Base-by-base conservation (phyloP, 2,797 vertebrate species). In the Mastacembelus armatus region DNA sequence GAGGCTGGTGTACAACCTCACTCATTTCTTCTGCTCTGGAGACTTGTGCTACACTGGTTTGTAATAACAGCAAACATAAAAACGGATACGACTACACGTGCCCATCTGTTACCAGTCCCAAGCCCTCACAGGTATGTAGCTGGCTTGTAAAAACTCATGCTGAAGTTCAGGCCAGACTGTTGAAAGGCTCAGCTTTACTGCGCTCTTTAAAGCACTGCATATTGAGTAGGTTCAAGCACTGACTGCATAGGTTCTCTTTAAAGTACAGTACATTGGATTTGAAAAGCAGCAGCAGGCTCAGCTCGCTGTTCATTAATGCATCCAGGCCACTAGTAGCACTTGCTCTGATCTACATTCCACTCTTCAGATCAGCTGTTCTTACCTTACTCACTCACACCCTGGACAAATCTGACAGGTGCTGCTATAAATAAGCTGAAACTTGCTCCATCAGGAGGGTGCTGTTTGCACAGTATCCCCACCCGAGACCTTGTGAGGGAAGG, bases 251-350 rank as follows among this genome's bases (percentile, higher is more conserved):
- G 18, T 71, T 56, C 36, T 40, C 54, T 19, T 48, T 67, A 49
- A 15, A 64, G 74, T 84, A 86, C 87, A 86, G 86, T 85, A 88
- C 83, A 32, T 67, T 60, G 2, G 79, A 85, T 77, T 71, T 81
- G 27, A 68, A 15, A 44, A 71, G 80, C 71, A 72, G 81, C 71
- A 47, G 79, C 39, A 40, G 73, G 55, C 64, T 71, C 40, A 15
- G 39, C 48, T 45, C 40, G 71, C 49, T 16, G 56, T 71, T 81
- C 57, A 21, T 55, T 27, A 66, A 73, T 18, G 51, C 60, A 50
- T 75, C 67, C 18, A 57, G 69, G 78, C 66, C 65, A 12, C 77
- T 29, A 16, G 68, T 48, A 74, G 77, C 77, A 36, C 24, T 33
- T 30, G 76, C 50, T 75, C 56, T 64, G 61, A 61, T 75, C 73